Evolutionary conservation across 2,797 vertebrate species (phyloP), one percentile per base, ranked within the genome.

Genomic region (Argyrosomus regius): DNA sequence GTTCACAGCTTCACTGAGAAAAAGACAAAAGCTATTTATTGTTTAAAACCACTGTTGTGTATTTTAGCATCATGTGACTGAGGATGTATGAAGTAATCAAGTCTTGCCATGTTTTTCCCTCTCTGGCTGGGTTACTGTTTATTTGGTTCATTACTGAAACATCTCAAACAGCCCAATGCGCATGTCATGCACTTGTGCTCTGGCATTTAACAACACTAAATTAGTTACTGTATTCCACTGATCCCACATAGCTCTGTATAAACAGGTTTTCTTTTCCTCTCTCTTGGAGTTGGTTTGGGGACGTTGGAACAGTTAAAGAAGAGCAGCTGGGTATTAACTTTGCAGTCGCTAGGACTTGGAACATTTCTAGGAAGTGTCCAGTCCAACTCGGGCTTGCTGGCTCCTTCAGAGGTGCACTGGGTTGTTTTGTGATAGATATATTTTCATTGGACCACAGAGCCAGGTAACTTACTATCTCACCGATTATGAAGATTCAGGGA

Each of bases 11-110:
- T 81, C 65, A 78, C 72, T 78, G 28, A 71, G 28, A 65, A 81
- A 77, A 50, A 28, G 31, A 73, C 43, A 65, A 80, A 83, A 82
- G 80, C 76, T 92, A 92, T 93, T 93, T 93, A 90, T 92, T 92
- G 84, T 85, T 89, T 68, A 17, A 88, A 91, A 86, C 85, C 88
- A 90, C 83, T 91, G 78, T 82, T 77, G 63, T 76, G 80, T 85
- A 49, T 82, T 86, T 83, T 70, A 58, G 17, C 77, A 70, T 82
- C 58, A 49, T 49, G 54, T 82, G 56, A 85, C 48, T 70, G 31
- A 75, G 70, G 66, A 75, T 49, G 45, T 80, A 64, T 85, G 68
- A 86, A 86, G 69, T 59, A 46, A 56, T 61, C 22, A 20, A 45
- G 48, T 57, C 24, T 75, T 53, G 39, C 8, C n/a, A 48, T 50